phyloP scores from a whole-genome alignment of 2,797 vertebrate genomes.

The Pangasius larnaudii region DNA sequence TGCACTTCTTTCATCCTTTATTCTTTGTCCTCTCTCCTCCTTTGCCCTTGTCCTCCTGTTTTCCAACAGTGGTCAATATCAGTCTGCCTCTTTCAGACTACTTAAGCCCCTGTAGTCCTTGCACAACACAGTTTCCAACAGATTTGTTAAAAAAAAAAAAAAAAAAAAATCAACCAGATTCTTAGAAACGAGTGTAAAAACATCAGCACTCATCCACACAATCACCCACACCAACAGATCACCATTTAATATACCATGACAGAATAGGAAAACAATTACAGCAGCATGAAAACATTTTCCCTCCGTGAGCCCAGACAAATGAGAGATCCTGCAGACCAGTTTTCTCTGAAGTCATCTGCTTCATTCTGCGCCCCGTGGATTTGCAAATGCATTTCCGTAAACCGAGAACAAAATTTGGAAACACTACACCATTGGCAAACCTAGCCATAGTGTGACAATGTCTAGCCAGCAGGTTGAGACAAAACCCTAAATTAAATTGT shows the following conservation, averaged over 20 bases:
- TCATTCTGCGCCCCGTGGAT: background rate
- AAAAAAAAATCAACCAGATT: background rate
- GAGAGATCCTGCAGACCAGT: slow-evolving; percentile 33
- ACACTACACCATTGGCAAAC: background rate
- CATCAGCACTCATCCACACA: slow-evolving; percentile 62
- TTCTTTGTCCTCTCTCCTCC: background rate
- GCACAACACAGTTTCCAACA: background rate
- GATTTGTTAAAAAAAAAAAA: background rate
- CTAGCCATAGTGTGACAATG: background rate
- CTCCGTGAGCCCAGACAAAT: slow-evolving; percentile 29
- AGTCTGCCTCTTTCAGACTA: background rate
- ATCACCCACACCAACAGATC: slow-evolving; percentile 61
- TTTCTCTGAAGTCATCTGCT: slow-evolving; percentile 7
- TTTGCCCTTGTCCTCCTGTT: background rate
- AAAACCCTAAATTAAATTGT: background rate
- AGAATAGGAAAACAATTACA: slow-evolving; percentile 42
- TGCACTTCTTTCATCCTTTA: background rate
- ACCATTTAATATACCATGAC: slow-evolving; percentile 57
- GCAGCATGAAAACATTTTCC: slow-evolving; percentile 45
- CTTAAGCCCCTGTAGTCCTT: background rate
- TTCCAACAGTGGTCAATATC: background rate
- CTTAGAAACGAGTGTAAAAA: slow-evolving; percentile 36
- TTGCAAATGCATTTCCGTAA: slow-evolving; percentile 35
- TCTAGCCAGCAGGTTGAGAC: slow-evolving; percentile 1
- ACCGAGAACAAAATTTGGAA: slow-evolving; percentile 37